These are phyloP conservation scores for Micropoecilia bifurca DNA, from an alignment of 2,797 vertebrate genomes.

Conservation along the genomic window DNA sequence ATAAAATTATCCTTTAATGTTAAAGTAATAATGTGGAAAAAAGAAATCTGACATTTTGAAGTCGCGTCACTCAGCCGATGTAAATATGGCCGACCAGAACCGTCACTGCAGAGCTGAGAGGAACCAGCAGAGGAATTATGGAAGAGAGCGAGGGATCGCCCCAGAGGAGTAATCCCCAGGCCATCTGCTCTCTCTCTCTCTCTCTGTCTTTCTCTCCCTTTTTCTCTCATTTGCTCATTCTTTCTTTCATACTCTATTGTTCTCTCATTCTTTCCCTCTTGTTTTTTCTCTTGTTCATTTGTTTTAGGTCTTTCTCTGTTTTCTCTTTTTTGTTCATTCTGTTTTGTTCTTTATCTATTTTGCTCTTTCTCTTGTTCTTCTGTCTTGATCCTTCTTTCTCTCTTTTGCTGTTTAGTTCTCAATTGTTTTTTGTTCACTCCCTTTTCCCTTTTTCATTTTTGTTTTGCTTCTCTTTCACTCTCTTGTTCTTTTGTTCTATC, in stretches of 20 bases:
- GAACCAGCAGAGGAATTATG: constrained; percentile 62
- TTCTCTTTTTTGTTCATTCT: background rate
- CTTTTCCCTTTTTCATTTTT: background rate
- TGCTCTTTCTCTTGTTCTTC: background rate
- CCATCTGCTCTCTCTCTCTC: constrained; percentile 76
- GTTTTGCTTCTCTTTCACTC: background rate
- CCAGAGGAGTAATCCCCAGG: constrained; percentile 78
- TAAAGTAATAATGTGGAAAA: background rate
- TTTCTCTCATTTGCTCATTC: background rate
- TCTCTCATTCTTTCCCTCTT: background rate
- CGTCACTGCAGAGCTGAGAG: constrained; percentile 12
- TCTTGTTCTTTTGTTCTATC: constrained; percentile 33
- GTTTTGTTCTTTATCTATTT: too few species aligned
- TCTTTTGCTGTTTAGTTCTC: background rate
- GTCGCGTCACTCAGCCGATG: background rate
- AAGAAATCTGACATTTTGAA: background rate
- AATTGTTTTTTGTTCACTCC: background rate
- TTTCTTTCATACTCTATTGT: background rate
- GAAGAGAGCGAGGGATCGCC: constrained; percentile 58
- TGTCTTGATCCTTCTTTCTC: background rate
- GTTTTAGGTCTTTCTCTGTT: constrained; percentile 10
- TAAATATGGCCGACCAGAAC: background rate
- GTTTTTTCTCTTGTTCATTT: background rate
- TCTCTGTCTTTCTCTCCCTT: background rate
- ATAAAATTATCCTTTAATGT: too few species aligned